Evolutionary conservation across 2,888 invertebrate species (phyloP).

Genomic region (Strigamia maritima): DNA sequence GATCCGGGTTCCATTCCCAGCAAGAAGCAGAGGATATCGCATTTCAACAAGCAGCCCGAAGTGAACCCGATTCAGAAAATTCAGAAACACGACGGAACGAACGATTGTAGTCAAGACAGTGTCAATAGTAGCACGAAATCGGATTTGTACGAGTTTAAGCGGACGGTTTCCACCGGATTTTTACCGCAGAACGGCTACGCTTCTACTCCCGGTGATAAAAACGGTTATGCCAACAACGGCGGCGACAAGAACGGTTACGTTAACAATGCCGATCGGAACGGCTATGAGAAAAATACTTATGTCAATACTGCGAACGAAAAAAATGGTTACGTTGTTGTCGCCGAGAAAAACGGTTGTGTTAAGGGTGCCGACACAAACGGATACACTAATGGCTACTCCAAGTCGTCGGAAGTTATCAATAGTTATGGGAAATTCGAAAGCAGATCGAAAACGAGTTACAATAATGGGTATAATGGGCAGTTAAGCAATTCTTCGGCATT

Average conservation of each 20-base stretch:
- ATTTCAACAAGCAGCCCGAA: background rate
- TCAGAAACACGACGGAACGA: background rate
- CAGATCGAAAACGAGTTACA: background rate
- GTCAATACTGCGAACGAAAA: background rate
- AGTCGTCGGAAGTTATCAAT: background rate
- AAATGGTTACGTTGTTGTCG: background rate
- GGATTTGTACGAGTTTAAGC: background rate
- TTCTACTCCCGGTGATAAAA: background rate
- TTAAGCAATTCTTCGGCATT: slow-evolving; percentile 4
- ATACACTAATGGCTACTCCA: background rate
- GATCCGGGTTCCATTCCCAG: background rate
- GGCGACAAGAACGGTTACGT: background rate
- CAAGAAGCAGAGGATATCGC: slow-evolving; percentile 35
- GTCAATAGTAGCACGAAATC: background rate
- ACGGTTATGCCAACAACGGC: background rate
- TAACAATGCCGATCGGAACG: background rate
- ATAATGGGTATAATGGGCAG: background rate
- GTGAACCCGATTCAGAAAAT: background rate
- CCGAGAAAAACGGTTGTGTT: background rate
- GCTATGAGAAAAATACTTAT: background rate
- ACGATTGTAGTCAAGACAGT: background rate
- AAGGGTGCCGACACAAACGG: background rate
- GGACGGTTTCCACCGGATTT: background rate
- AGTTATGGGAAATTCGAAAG: background rate
- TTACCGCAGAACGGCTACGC: background rate